phyloP scores from a whole-genome alignment of 2,888 invertebrate genomes.

The Capitulum mitella region DNA sequence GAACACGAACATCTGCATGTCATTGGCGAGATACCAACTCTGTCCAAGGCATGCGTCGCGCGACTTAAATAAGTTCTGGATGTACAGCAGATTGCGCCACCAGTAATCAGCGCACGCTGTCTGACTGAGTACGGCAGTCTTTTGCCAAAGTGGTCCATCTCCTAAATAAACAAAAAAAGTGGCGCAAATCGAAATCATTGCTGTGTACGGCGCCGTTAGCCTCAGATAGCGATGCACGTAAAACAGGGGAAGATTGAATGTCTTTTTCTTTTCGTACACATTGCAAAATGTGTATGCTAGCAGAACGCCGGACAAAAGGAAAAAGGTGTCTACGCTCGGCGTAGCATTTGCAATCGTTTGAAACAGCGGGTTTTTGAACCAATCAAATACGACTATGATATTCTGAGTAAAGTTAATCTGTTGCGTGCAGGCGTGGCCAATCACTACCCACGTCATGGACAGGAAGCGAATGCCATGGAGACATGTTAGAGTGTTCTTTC shows the following conservation, averaged over 20 bases:
- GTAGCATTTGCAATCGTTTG: conserved; percentile 29
- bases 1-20: conserved; percentile 28
- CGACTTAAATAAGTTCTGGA: not conserved
- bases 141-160: not conserved
- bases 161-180: not conserved
- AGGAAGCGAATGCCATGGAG: conserved; percentile 36
- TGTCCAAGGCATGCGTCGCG: not conserved
- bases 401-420: not conserved
- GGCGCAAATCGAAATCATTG: not conserved
- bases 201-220: conserved; percentile 18
- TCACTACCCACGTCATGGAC: conserved; percentile 36
- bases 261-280: not conserved
- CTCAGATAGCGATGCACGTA: not conserved
- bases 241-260: not conserved
- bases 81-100: not conserved
- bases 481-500: conserved; percentile 26
- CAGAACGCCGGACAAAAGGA: conserved; percentile 31
- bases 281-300: conserved; percentile 28
- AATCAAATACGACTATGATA: not conserved
- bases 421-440: conserved; percentile 30
- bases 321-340: conserved; percentile 33
- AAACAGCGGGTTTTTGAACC: not conserved
- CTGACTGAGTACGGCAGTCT: not conserved
- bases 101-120: not conserved
- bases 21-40: conserved; percentile 28